Percentiles rank a stretch among this genome's conserved stretches.
Conservation (phyloP, 2,888 invertebrate genomes). For the Drosophila dives region DNA sequence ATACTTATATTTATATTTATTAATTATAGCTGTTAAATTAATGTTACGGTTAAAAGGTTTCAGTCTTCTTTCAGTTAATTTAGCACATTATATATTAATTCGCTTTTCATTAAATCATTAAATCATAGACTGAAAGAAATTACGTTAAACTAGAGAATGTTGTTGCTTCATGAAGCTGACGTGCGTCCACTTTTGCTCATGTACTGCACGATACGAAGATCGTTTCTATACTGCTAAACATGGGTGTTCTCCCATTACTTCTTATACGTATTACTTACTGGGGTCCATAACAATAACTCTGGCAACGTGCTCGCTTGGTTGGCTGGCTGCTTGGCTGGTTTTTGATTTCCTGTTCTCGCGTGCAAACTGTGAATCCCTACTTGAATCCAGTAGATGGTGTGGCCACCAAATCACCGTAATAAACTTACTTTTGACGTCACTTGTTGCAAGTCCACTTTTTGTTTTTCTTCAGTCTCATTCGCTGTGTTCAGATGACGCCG, state of each 20-base stretch:
- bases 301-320: constrained; percentile 45
- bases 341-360: constrained; percentile 69
- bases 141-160: background rate
- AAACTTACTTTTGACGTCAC: constrained; percentile 66
- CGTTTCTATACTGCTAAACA: constrained; percentile 32
- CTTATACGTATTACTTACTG: constrained; percentile 31
- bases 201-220: background rate
- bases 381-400: constrained; percentile 26
- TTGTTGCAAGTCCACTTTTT: constrained; percentile 67
- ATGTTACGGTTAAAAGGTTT: background rate
- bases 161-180: background rate
- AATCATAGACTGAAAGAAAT: background rate
- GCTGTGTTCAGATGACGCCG: constrained; percentile 37
- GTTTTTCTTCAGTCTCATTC: constrained; percentile 12
- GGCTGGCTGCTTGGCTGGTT: constrained; percentile 44
- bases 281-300: constrained; percentile 20
- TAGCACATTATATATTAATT: background rate
- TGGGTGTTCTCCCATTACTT: constrained; percentile 23
- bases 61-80: background rate
- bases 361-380: constrained; percentile 63
- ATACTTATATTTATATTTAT: background rate
- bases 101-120: background rate
- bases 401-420: constrained; percentile 57
- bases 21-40: background rate
- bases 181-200: background rate